phyloP scores from a whole-genome alignment of 2,888 invertebrate species.

The Bellardia bayeri region DNA sequence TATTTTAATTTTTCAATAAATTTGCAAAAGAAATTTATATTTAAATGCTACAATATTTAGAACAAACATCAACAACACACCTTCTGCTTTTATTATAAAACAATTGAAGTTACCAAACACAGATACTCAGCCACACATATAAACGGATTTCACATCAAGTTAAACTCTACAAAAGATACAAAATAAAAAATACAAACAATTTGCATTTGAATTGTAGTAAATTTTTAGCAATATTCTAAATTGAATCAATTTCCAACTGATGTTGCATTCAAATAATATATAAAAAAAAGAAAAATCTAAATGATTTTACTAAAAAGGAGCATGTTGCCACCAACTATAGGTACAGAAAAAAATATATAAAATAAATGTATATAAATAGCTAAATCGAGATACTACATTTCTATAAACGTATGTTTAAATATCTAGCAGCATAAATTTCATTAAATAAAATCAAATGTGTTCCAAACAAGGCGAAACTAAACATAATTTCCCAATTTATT shows the following conservation, averaged over 20 bases:
- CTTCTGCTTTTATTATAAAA: background rate
- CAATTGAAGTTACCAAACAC: background rate
- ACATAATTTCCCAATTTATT: slow-evolving; percentile 56
- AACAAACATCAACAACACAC: background rate
- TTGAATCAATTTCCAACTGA: slow-evolving; percentile 73
- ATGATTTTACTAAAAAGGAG: slow-evolving; percentile 25
- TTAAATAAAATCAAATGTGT: slow-evolving; percentile 38
- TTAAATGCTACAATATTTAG: background rate
- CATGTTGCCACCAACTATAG: slow-evolving; percentile 9
- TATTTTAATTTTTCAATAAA: background rate
- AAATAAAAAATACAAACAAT: slow-evolving; percentile 40
- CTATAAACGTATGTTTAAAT: background rate
- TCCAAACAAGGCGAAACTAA: slow-evolving; percentile 35
- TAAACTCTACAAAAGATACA: background rate
- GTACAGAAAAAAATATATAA: background rate
- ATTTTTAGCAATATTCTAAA: slow-evolving; percentile 62
- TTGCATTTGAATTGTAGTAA: slow-evolving; percentile 62
- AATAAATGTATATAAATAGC: slow-evolving; percentile 27
- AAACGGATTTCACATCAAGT: background rate
- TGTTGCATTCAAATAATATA: slow-evolving; percentile 66
- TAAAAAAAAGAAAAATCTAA: slow-evolving; percentile 39
- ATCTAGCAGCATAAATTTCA: slow-evolving; percentile 48
- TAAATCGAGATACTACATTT: background rate
- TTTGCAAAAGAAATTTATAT: background rate
- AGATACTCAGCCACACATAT: background rate